Evolutionary conservation across 2,888 invertebrate genomes (phyloP).

Genomic region (Acronicta alni): DNA sequence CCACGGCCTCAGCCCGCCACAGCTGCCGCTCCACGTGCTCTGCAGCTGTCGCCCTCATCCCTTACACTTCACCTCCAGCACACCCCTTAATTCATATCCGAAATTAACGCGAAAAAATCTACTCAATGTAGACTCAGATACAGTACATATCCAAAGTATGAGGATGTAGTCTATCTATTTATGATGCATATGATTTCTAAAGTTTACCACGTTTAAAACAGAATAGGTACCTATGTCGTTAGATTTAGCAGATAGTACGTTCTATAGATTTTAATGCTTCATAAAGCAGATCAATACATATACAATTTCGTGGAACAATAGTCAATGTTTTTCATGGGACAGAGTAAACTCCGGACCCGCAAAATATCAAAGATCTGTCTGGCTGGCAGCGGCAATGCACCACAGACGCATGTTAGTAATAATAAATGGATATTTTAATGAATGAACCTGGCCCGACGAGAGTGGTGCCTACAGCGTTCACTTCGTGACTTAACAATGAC

Average conservation of each 20-base stretch:
- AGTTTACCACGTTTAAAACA: no score
- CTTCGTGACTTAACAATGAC: conserved; percentile 75
- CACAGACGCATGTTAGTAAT: conserved; percentile 69
- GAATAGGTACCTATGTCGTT: no score
- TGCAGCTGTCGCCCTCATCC: conserved; percentile 81
- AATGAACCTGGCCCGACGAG: conserved; percentile 77
- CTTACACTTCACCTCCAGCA: conserved; percentile 56
- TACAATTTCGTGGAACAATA: conserved; percentile 5
- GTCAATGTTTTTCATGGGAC: conserved; percentile 18
- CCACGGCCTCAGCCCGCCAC: conserved; percentile 57
- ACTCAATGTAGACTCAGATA: conserved; percentile 37
- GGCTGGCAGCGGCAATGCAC: conserved; percentile 52
- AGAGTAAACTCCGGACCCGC: conserved; percentile 26
- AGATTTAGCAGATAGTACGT: no score
- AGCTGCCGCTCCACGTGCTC: conserved; percentile 86
- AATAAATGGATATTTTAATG: conserved; percentile 83
- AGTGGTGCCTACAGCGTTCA: conserved; percentile 70
- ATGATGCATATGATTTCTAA: no score
- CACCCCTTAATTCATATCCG: conserved; percentile 56
- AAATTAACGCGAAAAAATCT: conserved; percentile 49
- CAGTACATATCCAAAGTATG: no score
- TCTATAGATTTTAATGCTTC: no score
- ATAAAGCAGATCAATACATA: no score
- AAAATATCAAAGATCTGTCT: conserved; percentile 11
- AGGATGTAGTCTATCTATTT: no score